A percentile compares a stretch with the other conserved stretches of the same genome.
phyloP scores from a whole-genome alignment of 2,113 vertebrate species.

The Butastur rufipennis region DNA sequence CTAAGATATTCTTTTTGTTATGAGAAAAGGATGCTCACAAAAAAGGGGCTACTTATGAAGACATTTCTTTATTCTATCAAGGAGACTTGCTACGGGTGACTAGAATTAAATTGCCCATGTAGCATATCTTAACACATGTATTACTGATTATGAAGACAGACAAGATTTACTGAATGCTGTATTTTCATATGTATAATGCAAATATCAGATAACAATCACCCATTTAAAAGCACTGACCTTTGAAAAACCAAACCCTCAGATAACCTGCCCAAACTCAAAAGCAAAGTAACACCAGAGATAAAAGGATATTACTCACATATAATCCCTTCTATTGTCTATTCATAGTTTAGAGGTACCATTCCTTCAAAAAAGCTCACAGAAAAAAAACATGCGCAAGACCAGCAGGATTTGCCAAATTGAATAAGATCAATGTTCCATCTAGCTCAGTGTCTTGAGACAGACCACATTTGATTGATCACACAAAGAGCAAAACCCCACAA shows the following conservation, averaged over 20 bases:
- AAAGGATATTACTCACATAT: not conserved
- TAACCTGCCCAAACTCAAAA: not conserved
- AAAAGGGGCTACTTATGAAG: not conserved
- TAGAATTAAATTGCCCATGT: not conserved
- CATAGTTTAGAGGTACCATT: not conserved
- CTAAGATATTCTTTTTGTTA: not conserved
- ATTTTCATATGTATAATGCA: not conserved
- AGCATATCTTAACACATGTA: not conserved
- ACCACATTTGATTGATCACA: not conserved
- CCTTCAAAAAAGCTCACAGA: not conserved
- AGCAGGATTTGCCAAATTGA: not conserved
- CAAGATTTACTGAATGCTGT: not conserved
- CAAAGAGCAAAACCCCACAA: not conserved
- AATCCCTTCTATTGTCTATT: not conserved
- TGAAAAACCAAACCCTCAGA: not conserved
- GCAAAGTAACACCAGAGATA: not conserved
- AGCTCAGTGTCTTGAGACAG: not conserved
- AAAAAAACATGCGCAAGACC: not conserved
- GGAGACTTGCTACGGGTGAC: not conserved
- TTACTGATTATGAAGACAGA: not conserved
- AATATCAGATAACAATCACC: not conserved
- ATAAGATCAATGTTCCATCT: not conserved
- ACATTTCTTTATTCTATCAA: not conserved
- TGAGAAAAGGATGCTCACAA: not conserved
- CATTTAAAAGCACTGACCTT: not conserved